These are phyloP conservation scores for Chydorus sphaericus DNA, from an alignment of 2,888 invertebrate species.

Conservation along the genomic window DNA sequence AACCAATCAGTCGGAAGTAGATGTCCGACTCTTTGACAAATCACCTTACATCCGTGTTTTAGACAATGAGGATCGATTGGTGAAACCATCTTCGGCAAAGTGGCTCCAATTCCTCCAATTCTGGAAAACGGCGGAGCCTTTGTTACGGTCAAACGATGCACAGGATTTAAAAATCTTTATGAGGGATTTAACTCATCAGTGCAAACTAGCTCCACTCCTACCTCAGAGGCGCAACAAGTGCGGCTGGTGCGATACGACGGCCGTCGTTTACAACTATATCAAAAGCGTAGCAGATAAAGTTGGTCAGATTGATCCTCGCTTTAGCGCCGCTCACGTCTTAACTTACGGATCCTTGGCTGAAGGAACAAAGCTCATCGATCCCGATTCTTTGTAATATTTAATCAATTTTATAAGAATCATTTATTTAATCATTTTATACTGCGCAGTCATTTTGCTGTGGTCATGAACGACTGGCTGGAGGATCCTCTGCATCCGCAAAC, in stretches of 20 bases:
- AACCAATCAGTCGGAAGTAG: background rate
- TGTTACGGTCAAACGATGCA: background rate
- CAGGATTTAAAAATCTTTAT: background rate
- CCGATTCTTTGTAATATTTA: background rate
- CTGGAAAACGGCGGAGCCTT: background rate
- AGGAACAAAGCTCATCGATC: background rate
- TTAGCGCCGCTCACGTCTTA: background rate
- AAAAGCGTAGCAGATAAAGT: background rate
- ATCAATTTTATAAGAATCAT: background rate
- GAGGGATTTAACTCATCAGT: background rate
- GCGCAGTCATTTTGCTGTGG: background rate
- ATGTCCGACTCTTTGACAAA: background rate
- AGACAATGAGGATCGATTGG: background rate
- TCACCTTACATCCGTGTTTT: background rate
- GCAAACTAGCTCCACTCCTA: background rate
- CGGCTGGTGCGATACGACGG: background rate
- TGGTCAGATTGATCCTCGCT: background rate
- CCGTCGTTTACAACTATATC: background rate
- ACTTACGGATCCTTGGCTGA: background rate
- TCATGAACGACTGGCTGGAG: background rate
- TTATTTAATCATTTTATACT: background rate
- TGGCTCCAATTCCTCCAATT: background rate
- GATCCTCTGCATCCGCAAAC: background rate
- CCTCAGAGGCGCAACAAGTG: background rate
- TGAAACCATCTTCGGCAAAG: background rate